Base-by-base conservation (phyloP, 2,888 invertebrate species). In the Schizotus pectinicornis region DNA sequence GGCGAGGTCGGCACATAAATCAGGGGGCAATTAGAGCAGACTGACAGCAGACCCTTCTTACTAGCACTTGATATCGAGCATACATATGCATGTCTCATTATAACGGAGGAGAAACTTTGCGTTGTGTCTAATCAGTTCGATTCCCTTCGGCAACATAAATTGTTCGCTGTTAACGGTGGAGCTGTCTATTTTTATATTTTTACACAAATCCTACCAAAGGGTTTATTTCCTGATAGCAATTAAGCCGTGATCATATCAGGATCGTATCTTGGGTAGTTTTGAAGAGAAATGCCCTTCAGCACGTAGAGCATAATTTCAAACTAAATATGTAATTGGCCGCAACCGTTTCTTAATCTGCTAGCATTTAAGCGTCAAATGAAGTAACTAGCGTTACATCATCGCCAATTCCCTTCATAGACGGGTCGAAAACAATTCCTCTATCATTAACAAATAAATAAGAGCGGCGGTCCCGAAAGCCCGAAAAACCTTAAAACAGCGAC, bases 71-170 rank as follows among this genome's bases (percentile, higher is more conserved):
- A 75, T 74, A 67, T 68, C 69, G 68, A 63, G 63, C 72, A 77
- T 77, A 73, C 74, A 77, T 77, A 76, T 75, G 75, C 74, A 76
- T 76, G 76, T 77, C 77, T 77, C 76, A 77, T 77, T 77, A 77
- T 73, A 71, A 67, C 56, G 68, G 5, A 22, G 22, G 5, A 5
- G 67, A 66, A 65, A 70, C 69, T 66, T 67, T 65, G 71, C 67
- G 65, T 67, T 64, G 63, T 66, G 73, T 75, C 73, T 75, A 74
- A 75, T 76, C 75, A 74, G 64, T 69, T 68, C 69, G 71, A 69
- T 71, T 71, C 74, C 72, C 74, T 71, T 69, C 62, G 62, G 70
- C 55, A 54, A 61, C 65, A 67, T 75, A 73, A 72, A 75, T 75
- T 73, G 74, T 72, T 59, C 58, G 58, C 67, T 66, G 70, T 69